Conservation (phyloP, 2,797 vertebrate species). For the Falco rusticolus region DNA sequence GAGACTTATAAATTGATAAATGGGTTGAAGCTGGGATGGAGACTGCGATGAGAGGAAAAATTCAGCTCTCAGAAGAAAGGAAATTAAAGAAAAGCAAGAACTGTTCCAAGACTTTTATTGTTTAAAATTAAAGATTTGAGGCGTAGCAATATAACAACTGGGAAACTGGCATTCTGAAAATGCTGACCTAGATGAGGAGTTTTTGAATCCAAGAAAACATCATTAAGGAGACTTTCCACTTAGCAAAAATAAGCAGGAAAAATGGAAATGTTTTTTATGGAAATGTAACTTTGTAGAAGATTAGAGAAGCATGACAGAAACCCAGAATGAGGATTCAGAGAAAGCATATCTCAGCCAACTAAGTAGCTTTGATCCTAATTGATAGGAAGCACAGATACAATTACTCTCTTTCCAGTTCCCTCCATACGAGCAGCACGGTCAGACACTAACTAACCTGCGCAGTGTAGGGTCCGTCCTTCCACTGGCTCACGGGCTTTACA, state of each 20-base stretch:
- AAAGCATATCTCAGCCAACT: conserved; percentile 1
- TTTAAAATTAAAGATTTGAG: conserved; percentile 59
- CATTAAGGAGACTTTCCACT: conserved; percentile 48
- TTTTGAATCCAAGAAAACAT: conserved; percentile 42
- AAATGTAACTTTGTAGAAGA: conserved; percentile 52
- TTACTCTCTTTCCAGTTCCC: background rate
- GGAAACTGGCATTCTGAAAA: conserved; percentile 47
- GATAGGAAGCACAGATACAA: conserved; percentile 4
- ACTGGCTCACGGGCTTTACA: rapidly evolving
- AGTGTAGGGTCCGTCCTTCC: rapidly evolving
- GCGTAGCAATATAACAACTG: background rate
- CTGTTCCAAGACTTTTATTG: conserved; percentile 39
- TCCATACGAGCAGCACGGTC: background rate
- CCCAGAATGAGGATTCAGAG: conserved; percentile 21
- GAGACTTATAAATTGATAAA: conserved; percentile 50
- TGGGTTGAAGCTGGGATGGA: conserved; percentile 45
- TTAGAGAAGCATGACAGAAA: conserved; percentile 55
- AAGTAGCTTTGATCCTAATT: conserved; percentile 50
- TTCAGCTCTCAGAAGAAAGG: conserved; percentile 39
- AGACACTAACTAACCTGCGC: background rate
- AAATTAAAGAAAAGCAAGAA: conserved; percentile 46
- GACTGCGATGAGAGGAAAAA: conserved; percentile 44
- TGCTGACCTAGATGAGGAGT: conserved; percentile 58
- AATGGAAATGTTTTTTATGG: conserved; percentile 30
- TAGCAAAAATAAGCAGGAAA: conserved; percentile 36